Conservation (phyloP, 1,140 invertebrate species). For the Agrilus planipennis region DNA sequence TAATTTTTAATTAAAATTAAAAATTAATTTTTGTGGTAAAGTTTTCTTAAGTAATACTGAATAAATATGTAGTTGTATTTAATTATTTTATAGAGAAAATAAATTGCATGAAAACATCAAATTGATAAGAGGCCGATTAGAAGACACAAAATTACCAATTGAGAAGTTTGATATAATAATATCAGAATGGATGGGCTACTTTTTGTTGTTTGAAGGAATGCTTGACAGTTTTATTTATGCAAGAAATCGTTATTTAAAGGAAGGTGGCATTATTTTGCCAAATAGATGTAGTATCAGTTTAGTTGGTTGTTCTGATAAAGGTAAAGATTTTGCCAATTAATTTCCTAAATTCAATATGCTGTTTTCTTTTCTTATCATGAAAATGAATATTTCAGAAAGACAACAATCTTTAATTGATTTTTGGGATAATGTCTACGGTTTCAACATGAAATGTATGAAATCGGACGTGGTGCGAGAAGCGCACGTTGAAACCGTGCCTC, state of each 20-base stretch:
- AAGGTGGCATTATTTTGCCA: slow-evolving; percentile 66
- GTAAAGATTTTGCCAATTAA: slow-evolving; percentile 36
- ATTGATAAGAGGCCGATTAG: slow-evolving; percentile 69
- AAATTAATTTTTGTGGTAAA: neutral
- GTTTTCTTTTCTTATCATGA: neutral
- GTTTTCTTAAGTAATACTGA: neutral
- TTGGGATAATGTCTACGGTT: slow-evolving; percentile 96
- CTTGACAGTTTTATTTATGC: slow-evolving; percentile 85
- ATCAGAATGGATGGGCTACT: slow-evolving; percentile 99
- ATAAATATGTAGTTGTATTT: neutral
- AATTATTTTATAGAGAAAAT: slow-evolving; percentile 43
- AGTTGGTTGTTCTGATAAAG: slow-evolving; percentile 76
- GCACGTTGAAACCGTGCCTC: slow-evolving; percentile 71
- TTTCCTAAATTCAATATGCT: neutral
- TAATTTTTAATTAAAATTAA: neutral
- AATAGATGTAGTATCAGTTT: slow-evolving; percentile 84
- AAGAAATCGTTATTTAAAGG: slow-evolving; percentile 74
- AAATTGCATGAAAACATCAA: slow-evolving; percentile 47
- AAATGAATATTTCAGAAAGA: slow-evolving; percentile 38
- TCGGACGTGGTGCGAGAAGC: slow-evolving; percentile 82
- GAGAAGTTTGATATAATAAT: slow-evolving; percentile 92
- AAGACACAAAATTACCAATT: slow-evolving; percentile 69
- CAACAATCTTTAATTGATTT: slow-evolving; percentile 67
- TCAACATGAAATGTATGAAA: slow-evolving; percentile 92
- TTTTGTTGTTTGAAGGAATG: slow-evolving; percentile 97